Percentiles rank a stretch among this genome's conserved stretches.
Conservation (phyloP, 2,113 vertebrate species). For the Bambusicola thoracicus region DNA sequence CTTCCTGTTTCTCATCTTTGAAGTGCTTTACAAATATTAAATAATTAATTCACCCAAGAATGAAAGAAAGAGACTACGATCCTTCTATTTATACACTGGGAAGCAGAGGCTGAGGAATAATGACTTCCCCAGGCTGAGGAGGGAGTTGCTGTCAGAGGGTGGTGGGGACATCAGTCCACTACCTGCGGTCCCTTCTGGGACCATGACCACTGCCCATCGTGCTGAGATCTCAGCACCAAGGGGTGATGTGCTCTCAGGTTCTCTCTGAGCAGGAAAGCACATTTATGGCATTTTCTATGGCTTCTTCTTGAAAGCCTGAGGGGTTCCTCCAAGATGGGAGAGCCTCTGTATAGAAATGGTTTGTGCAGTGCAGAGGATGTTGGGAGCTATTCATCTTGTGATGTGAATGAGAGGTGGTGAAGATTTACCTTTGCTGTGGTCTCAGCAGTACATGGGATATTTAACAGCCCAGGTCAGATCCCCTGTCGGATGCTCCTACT, state of each 20-base stretch:
- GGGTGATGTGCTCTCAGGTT: not conserved
- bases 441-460: not conserved
- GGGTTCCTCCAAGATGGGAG: not conserved
- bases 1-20: not conserved
- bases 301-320: not conserved
- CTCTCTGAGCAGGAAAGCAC: not conserved
- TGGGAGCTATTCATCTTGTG: fast-evolving
- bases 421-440: not conserved
- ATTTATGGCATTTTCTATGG: not conserved
- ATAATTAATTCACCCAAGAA: slow-evolving; percentile 1
- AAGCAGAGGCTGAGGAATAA: not conserved
- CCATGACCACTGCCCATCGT: not conserved
- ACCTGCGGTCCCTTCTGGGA: fast-evolving
- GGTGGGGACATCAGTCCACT: fast-evolving
- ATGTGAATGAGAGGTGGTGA: fast-evolving
- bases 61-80: not conserved
- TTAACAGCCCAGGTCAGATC: not conserved
- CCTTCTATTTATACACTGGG: fast-evolving
- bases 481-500: not conserved
- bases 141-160: not conserved
- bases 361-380: no score
- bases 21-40: slow-evolving; percentile 45
- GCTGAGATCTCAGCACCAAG: not conserved
- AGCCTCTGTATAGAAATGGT: fast-evolving
- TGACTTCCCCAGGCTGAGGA: not conserved